Evolutionary conservation across 2,888 invertebrate species (phyloP).

Genomic region (Hipparchia sbordonii): DNA sequence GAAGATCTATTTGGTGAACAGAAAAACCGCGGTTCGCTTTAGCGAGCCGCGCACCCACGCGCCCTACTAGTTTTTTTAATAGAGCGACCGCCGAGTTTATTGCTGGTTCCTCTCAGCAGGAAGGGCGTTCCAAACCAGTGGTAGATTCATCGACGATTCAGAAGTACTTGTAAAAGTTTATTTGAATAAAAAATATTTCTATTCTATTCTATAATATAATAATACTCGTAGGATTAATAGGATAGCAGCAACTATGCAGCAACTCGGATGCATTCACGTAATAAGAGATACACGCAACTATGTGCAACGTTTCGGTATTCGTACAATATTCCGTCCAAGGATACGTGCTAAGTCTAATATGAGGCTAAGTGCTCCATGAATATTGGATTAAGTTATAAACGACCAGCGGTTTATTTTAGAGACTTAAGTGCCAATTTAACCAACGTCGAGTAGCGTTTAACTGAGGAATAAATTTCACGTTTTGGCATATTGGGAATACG

Average conservation of each 20-base stretch:
- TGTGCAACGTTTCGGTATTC: slow-evolving; percentile 5
- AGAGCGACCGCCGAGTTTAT: too few species aligned
- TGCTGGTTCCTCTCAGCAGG: background rate
- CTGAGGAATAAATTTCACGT: too few species aligned
- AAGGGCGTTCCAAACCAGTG: too few species aligned
- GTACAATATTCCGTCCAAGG: background rate
- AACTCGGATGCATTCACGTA: background rate
- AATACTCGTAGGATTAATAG: background rate
- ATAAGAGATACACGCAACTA: slow-evolving; percentile 1
- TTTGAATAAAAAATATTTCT: background rate
- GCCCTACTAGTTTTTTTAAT: too few species aligned
- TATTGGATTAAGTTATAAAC: background rate
- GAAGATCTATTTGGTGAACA: too few species aligned
- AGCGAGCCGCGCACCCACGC: too few species aligned
- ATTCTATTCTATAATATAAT: background rate
- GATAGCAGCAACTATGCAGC: background rate
- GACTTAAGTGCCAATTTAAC: background rate
- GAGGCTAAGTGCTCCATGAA: background rate
- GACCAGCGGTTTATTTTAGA: background rate
- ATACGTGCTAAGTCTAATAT: slow-evolving; percentile 4
- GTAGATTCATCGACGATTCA: too few species aligned
- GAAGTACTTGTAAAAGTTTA: too few species aligned
- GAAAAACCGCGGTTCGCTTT: too few species aligned
- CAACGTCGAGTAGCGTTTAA: too few species aligned
- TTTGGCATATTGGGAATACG: too few species aligned